Evolutionary conservation across 2,113 vertebrate genomes (phyloP).

Genomic region (Corvus hawaiiensis): DNA sequence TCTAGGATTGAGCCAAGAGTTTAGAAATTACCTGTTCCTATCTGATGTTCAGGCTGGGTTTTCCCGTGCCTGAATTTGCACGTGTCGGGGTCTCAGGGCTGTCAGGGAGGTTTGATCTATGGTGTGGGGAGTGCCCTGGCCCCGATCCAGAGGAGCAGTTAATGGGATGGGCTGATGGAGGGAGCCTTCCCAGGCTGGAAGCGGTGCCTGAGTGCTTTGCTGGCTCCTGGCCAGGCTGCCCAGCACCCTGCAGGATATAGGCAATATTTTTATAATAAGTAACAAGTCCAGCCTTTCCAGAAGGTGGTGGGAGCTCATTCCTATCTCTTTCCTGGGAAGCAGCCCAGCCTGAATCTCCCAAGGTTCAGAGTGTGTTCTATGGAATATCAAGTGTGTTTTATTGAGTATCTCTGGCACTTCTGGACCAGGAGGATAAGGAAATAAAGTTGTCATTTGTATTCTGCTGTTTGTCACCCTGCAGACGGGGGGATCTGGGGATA

Average conservation of each 20-base stretch:
- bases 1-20: neutral
- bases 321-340: neutral
- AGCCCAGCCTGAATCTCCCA: neutral
- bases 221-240: neutral
- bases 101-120: neutral
- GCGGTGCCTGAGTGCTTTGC: neutral
- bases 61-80: neutral
- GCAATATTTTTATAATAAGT: neutral
- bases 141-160: constrained; percentile 6
- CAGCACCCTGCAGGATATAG: neutral
- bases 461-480: neutral
- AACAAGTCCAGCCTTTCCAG: neutral
- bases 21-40: neutral
- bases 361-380: neutral
- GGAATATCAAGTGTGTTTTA: neutral
- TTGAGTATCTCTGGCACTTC: neutral
- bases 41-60: neutral
- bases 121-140: neutral
- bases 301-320: neutral
- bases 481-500: neutral
- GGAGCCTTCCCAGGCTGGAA: neutral
- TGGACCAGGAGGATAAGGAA: neutral
- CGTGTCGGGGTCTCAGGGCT: rapidly evolving
- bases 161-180: neutral
- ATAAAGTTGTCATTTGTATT: constrained; percentile 11